These are phyloP conservation scores for Antechinus stuartii DNA, from an alignment of 2,113 vertebrate species.

Conservation along the genomic window DNA sequence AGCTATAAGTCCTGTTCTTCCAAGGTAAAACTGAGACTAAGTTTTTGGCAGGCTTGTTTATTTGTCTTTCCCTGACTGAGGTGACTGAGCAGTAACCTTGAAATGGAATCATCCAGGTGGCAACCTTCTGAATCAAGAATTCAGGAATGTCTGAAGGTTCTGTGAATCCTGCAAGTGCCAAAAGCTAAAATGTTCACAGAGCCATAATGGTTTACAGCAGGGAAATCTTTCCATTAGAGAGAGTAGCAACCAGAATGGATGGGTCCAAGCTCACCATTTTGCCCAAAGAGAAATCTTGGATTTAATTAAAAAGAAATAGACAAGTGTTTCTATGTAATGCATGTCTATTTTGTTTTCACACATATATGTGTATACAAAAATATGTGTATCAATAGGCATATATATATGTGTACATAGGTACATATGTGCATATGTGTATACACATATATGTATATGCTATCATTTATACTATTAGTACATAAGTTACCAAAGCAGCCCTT, in stretches of 20 bases:
- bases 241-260: background rate
- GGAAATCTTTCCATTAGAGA: background rate
- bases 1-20: background rate
- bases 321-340: background rate
- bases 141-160: background rate
- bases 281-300: background rate
- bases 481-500: too few relatives aligned
- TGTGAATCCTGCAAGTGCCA: background rate
- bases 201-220: background rate
- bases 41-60: background rate
- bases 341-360: too few relatives aligned
- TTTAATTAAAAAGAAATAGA: background rate
- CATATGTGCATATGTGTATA: too few relatives aligned
- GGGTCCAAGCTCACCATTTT: background rate
- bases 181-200: background rate
- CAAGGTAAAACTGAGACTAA: background rate
- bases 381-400: too few relatives aligned
- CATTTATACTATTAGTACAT: too few relatives aligned
- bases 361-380: too few relatives aligned
- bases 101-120: background rate
- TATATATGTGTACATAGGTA: too few relatives aligned
- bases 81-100: background rate
- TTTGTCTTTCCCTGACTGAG: background rate
- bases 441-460: too few relatives aligned
- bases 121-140: background rate